These are phyloP conservation scores for Dasyornis broadbenti DNA, from an alignment of 2,113 vertebrate species.

Conservation along the genomic window DNA sequence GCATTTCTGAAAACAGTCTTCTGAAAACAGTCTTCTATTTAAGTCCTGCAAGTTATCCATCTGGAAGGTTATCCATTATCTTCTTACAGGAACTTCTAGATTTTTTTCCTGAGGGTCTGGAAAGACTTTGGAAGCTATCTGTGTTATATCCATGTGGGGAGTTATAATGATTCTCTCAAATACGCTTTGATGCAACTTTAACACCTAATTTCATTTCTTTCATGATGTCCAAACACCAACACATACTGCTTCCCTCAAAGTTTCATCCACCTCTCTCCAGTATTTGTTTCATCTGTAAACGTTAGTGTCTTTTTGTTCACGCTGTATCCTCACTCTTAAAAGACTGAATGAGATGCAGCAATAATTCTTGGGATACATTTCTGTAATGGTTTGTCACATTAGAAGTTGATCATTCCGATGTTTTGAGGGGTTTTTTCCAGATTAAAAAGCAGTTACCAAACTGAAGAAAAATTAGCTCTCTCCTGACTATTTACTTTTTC, in stretches of 20 bases:
- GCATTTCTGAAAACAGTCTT: not conserved
- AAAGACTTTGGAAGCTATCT: not conserved
- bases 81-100: not conserved
- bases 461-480: not conserved
- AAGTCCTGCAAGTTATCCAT: not conserved
- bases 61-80: not conserved
- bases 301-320: not conserved
- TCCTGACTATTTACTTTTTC: not conserved
- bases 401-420: not conserved
- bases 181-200: not conserved
- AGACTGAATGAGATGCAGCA: not conserved
- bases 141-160: not conserved
- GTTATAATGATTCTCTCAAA: not conserved
- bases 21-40: not conserved
- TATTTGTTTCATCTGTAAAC: not conserved
- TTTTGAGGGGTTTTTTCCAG: not conserved
- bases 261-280: not conserved
- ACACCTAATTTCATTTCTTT: not conserved
- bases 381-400: not conserved
- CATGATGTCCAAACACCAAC: not conserved
- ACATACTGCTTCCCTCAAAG: not conserved
- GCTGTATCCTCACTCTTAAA: not conserved
- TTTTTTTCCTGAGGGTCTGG: not conserved
- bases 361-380: not conserved
- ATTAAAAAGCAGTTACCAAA: not conserved